These are phyloP conservation scores for Prietella phreatophila DNA, from an alignment of 2,113 vertebrate species.

Conservation along the genomic window DNA sequence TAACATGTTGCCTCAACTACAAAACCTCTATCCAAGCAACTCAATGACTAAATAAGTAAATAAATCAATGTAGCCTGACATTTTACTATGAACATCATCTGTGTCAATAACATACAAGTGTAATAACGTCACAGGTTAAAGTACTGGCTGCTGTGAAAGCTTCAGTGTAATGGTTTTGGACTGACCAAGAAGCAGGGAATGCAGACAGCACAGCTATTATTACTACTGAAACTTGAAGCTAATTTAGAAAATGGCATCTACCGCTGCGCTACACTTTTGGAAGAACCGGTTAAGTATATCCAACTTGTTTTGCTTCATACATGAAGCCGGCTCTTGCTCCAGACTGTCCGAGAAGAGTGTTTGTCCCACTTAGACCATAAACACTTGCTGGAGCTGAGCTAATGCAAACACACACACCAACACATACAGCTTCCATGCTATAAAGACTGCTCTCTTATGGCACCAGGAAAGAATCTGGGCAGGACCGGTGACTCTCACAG, in stretches of 20 bases:
- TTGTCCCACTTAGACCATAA: constrained; percentile 41
- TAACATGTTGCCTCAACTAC: not conserved
- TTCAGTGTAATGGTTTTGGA: not conserved
- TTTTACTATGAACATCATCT: not conserved
- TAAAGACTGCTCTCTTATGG: constrained; percentile 67
- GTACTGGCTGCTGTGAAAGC: not conserved
- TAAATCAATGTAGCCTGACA: not conserved
- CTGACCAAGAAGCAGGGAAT: not conserved
- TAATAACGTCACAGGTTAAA: not conserved
- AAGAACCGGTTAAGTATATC: not conserved
- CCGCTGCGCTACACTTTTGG: not conserved
- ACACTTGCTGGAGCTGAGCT: constrained; percentile 39
- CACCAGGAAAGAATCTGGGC: constrained; percentile 72
- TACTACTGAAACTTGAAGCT: not conserved
- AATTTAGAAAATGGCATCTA: not conserved
- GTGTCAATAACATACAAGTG: not conserved
- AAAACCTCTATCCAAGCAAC: not conserved
- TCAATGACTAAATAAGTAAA: not conserved
- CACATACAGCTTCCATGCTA: constrained; percentile 44
- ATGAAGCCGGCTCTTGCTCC: not conserved
- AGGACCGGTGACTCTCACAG: constrained; percentile 64
- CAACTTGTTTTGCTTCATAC: not conserved
- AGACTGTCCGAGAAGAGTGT: not conserved
- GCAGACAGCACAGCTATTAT: not conserved
- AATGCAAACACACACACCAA: constrained; percentile 44